Evolutionary conservation across 1,140 invertebrate genomes (phyloP).

Genomic region (Drosophila mayri): DNA sequence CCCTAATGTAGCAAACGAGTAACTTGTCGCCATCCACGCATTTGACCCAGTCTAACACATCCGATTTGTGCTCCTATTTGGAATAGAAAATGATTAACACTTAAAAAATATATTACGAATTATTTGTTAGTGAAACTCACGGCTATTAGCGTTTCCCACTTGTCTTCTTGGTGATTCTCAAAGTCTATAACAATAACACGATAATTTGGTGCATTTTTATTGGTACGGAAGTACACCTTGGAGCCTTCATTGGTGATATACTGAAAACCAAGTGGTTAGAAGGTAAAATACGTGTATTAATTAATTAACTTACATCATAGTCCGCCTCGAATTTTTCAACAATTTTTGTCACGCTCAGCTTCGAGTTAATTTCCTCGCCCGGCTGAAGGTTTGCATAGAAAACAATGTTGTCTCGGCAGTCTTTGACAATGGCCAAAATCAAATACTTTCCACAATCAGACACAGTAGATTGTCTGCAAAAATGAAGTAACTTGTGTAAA

Average conservation of each 20-base stretch:
- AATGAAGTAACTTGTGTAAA: not conserved
- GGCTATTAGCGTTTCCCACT: constrained; percentile 94
- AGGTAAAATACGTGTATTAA: not conserved
- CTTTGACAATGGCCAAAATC: constrained; percentile 91
- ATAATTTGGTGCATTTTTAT: constrained; percentile 97
- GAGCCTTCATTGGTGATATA: constrained; percentile 96
- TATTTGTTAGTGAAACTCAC: constrained; percentile 63
- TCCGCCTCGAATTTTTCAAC: constrained; percentile 97
- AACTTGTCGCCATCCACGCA: constrained; percentile 95
- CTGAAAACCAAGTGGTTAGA: constrained; percentile 86
- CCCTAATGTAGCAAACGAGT: constrained; percentile 95
- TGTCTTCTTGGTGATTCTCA: constrained; percentile 90
- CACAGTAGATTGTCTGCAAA: constrained; percentile 87
- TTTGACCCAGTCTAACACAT: constrained; percentile 95
- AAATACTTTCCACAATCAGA: constrained; percentile 96
- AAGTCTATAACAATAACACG: constrained; percentile 95
- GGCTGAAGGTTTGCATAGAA: constrained; percentile 93
- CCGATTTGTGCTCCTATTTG: constrained; percentile 90
- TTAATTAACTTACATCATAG: constrained; percentile 90
- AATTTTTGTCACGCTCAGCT: constrained; percentile 90
- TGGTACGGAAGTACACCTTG: constrained; percentile 95
- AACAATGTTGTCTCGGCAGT: constrained; percentile 95
- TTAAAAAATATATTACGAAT: not conserved
- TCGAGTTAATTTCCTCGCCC: constrained; percentile 87
- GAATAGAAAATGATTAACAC: not conserved